Conservation (phyloP, 2,113 vertebrate species). For the Chionis minor region DNA sequence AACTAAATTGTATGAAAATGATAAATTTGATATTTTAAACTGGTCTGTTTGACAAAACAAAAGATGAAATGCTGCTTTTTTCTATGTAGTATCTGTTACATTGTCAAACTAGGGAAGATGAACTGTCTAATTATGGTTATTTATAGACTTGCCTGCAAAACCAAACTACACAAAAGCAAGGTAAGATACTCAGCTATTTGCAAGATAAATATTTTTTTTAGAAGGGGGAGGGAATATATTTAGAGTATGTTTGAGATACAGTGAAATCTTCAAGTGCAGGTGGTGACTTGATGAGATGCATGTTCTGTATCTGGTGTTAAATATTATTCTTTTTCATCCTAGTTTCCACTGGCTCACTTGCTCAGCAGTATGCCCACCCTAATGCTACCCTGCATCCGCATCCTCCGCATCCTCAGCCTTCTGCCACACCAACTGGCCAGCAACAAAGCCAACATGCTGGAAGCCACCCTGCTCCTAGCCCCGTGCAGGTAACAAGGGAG, state of each 20-base stretch:
- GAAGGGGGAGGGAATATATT: slow-evolving; percentile 44
- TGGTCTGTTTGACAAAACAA: slow-evolving; percentile 24
- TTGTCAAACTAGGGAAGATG: slow-evolving; percentile 59
- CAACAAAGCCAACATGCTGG: slow-evolving; percentile 90
- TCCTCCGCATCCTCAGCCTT: slow-evolving; percentile 92
- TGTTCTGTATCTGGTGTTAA: not conserved
- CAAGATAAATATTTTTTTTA: slow-evolving; percentile 25
- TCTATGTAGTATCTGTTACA: slow-evolving; percentile 14
- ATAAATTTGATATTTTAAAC: slow-evolving; percentile 6
- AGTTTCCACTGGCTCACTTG: slow-evolving; percentile 94
- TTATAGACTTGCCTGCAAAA: slow-evolving; percentile 65
- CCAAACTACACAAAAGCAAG: slow-evolving; percentile 63
- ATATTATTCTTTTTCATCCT: slow-evolving; percentile 52
- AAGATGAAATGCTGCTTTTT: slow-evolving; percentile 48
- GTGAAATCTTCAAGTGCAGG: not conserved
- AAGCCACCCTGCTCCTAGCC: slow-evolving; percentile 93
- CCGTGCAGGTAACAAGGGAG: slow-evolving; percentile 83
- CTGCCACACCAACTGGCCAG: slow-evolving; percentile 95
- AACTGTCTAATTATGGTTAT: slow-evolving; percentile 67
- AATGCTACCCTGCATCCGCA: slow-evolving; percentile 91
- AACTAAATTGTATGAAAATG: slow-evolving; percentile 38
- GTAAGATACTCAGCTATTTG: slow-evolving; percentile 57
- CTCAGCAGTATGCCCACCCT: slow-evolving; percentile 93
- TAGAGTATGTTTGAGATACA: not conserved
- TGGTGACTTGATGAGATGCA: not conserved